Percentiles rank a stretch among this genome's conserved stretches.
These are phyloP conservation scores for Pterophyllum scalare DNA, from an alignment of 2,113 vertebrate genomes.

Conservation along the genomic window DNA sequence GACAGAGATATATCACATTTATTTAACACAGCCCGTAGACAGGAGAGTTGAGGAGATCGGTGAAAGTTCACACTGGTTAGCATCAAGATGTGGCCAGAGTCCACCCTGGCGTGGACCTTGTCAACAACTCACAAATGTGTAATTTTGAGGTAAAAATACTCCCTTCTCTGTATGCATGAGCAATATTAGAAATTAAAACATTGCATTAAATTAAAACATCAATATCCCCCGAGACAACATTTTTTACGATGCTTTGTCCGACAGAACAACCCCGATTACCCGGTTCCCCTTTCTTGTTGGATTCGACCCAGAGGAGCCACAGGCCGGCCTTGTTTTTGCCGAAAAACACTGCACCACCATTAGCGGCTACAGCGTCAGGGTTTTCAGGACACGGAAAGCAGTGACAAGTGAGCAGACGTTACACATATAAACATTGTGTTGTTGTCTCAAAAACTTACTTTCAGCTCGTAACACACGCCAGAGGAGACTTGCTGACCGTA, in stretches of 20 bases:
- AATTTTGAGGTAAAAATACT: not conserved
- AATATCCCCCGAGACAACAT: not conserved
- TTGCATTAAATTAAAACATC: not conserved
- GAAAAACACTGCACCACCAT: conserved; percentile 53
- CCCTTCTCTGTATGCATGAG: not conserved
- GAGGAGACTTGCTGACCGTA: conserved; percentile 29
- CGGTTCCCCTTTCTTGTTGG: conserved; percentile 26
- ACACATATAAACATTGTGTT: no score
- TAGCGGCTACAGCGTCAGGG: not conserved
- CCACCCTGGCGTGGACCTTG: not conserved
- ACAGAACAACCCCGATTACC: not conserved
- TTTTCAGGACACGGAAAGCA: not conserved
- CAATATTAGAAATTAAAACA: not conserved
- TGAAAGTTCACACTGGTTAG: not conserved
- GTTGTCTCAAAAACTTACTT: conserved; percentile 58
- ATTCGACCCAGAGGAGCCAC: conserved; percentile 47
- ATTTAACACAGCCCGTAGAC: not conserved
- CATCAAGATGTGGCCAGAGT: not conserved
- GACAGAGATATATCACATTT: not conserved
- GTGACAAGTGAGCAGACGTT: not conserved
- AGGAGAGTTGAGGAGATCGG: not conserved
- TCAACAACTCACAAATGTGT: not conserved
- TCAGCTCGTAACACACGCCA: conserved; percentile 14
- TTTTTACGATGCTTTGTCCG: not conserved
- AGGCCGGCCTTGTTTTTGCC: conserved; percentile 69